These are phyloP conservation scores for Drosophila hydei DNA, from an alignment of 1,140 invertebrate species.

Conservation along the genomic window DNA sequence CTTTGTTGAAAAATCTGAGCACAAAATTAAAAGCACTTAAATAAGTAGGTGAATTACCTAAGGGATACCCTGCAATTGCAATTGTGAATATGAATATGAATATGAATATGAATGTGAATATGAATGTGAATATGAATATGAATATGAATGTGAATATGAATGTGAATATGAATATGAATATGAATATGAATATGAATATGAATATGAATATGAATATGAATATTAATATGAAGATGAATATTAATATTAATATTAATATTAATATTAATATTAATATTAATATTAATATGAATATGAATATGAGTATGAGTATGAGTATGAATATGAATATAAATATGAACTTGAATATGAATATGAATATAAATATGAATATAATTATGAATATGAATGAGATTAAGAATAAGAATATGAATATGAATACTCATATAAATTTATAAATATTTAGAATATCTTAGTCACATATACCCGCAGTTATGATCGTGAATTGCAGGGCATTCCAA, in stretches of 20 bases:
- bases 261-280: not conserved
- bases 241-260: too few relatives aligned
- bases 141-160: not conserved
- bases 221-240: too few relatives aligned
- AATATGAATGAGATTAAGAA: not conserved
- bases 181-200: too few relatives aligned
- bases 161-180: not conserved
- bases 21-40: not conserved
- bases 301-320: not conserved
- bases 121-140: not conserved
- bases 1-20: slow-evolving; percentile 11
- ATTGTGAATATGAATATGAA: not conserved
- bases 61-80: not conserved
- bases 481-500: slow-evolving; percentile 17
- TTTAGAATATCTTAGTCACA: not conserved
- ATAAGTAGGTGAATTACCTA: not conserved
- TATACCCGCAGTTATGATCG: not conserved
- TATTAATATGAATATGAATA: not conserved
- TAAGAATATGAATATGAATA: not conserved
- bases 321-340: not conserved
- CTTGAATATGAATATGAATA: too few relatives aligned
- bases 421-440: not conserved
- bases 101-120: not conserved
- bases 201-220: too few relatives aligned
- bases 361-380: not conserved